phyloP scores from a whole-genome alignment of 2,797 vertebrate genomes.

The Smutsia gigantea region DNA sequence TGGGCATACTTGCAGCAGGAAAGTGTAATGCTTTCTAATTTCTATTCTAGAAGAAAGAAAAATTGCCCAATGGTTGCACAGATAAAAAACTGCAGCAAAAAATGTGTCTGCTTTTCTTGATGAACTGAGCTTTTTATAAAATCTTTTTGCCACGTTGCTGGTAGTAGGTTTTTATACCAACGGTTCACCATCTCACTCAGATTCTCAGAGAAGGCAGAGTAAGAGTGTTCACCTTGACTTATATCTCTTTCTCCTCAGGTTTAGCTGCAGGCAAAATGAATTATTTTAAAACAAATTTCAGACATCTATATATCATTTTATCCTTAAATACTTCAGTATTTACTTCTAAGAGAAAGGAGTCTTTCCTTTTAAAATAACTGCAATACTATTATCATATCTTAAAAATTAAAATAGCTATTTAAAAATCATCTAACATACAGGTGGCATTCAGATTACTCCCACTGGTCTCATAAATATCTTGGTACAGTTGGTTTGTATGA shows the following conservation, averaged over 20 bases:
- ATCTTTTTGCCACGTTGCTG: neutral
- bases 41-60: neutral
- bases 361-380: neutral
- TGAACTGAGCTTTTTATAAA: neutral
- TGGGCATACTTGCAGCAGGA: neutral
- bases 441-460: neutral
- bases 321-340: conserved; percentile 27
- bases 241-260: neutral
- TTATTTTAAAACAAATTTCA: conserved; percentile 3
- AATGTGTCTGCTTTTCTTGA: neutral
- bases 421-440: conserved; percentile 26
- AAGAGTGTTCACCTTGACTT: neutral
- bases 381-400: neutral
- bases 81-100: neutral
- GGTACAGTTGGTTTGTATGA: neutral
- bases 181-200: neutral
- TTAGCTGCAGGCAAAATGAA: neutral
- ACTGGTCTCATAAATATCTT: conserved; percentile 24
- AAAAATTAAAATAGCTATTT: conserved; percentile 1
- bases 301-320: neutral
- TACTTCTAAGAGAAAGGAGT: conserved; percentile 15
- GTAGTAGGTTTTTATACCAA: neutral
- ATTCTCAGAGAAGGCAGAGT: neutral
- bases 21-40: neutral
- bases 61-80: neutral